Evolutionary conservation across 30 jellyfish, hydroid and myxozoan species (phyloP), one percentile per base, ranked within the genome.

Genomic region (Aurelia sp.): DNA sequence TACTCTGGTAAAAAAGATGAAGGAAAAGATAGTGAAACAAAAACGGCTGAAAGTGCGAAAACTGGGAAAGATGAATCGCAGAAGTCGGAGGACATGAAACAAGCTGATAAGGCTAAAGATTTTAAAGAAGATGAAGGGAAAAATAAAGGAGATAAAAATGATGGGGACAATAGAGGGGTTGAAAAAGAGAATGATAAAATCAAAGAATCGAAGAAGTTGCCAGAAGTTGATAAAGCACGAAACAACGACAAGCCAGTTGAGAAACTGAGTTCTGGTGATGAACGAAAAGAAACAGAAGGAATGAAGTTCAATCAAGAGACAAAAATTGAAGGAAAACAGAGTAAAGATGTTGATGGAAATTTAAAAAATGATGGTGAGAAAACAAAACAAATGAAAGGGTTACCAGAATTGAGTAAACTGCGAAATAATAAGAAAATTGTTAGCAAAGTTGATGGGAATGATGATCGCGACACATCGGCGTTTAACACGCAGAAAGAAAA

Each of bases 341-440:
- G 31, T 7, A 40, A 20, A 30, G 59, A 74, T 11, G 41, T 15
- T 8, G 74, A 41, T 15, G 63, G 59, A 27, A 61, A 31, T 0
- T 44, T 15, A 20, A 33, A 72, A 72, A 55, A 31, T 15, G 78
- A 84, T 5, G 81, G 24, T 3, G 79, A 72, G 16, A 72, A 64
- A 20, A 73, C 68, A 21, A 81, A 81, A 58, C 47, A 81, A 52
- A 16, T 81, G 64, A 81, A 81, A 57, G 51, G 9, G 18, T 15
- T 67, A 75, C 83, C 75, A 27, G 88, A 84, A 22, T 4, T 72
- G 67, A 61, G 35, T 18, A 84, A 84, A 70, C 22, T 72, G 2
- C 41, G 88, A 10, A 30, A 84, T 51, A 70, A 84, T 41, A 73
- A 73, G 63, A 84, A 72, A 63, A 62, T 72, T 44, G 82, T 84